phyloP scores from a whole-genome alignment of 2,113 vertebrate species.

The Rhea pennata region DNA sequence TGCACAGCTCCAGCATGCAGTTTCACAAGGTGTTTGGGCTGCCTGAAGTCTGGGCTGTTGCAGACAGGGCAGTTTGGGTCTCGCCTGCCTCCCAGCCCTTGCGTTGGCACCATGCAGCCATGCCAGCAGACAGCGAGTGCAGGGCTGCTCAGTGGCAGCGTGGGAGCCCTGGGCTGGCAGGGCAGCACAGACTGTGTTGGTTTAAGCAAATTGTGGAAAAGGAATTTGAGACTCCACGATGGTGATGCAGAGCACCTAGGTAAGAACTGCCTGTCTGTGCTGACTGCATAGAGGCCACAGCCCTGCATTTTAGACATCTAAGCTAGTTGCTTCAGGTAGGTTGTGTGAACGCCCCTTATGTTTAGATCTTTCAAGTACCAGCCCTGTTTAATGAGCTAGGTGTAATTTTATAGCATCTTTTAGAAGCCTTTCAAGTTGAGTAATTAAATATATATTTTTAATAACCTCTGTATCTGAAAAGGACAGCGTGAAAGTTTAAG shows the following conservation, averaged over 20 bases:
- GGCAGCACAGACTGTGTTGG: no score
- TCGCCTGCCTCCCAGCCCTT: rapidly evolving
- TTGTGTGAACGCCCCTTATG: neutral
- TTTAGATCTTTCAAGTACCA: neutral
- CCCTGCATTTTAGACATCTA: neutral
- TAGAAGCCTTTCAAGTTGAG: conserved; percentile 21
- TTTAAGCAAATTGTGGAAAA: no score
- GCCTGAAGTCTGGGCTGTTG: no score
- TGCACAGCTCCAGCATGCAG: no score
- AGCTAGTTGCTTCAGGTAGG: neutral
- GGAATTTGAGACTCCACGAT: neutral
- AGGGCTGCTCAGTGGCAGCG: neutral
- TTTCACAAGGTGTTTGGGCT: no score
- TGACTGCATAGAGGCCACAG: no score
- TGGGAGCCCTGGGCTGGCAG: neutral
- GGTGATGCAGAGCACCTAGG: neutral
- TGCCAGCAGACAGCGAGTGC: neutral
- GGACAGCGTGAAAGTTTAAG: conserved; percentile 4
- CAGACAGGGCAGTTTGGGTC: neutral
- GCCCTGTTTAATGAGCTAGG: neutral
- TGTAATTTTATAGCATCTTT: conserved; percentile 35
- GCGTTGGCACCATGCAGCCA: neutral
- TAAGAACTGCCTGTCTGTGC: no score
- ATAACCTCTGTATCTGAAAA: conserved; percentile 17
- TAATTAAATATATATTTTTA: conserved; percentile 46